Evolutionary conservation across 2,797 vertebrate genomes (phyloP).

Genomic region (Sebastes elongatus): DNA sequence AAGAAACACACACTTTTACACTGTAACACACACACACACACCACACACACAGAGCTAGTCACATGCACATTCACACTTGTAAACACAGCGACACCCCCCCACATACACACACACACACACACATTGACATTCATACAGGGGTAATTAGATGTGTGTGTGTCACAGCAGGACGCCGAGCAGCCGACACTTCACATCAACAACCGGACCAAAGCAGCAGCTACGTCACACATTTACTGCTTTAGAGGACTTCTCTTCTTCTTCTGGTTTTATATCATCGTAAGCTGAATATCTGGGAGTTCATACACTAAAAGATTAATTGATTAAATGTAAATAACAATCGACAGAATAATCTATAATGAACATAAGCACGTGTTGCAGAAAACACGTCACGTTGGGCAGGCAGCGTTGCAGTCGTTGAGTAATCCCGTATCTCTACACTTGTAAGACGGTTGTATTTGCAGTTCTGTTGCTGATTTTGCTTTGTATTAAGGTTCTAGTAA

Average conservation of each 20-base stretch:
- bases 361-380: too few species aligned
- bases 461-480: too few species aligned
- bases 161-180: conserved; percentile 31
- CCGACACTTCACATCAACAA: neutral
- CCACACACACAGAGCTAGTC: neutral
- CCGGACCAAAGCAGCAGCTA: neutral
- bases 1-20: conserved; percentile 9
- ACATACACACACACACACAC: conserved; percentile 3
- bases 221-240: conserved; percentile 24
- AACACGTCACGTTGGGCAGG: too few species aligned
- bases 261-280: neutral
- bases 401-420: too few species aligned
- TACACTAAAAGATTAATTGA: neutral
- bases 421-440: too few species aligned
- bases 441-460: too few species aligned
- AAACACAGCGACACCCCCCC: neutral
- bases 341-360: too few species aligned
- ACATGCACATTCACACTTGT: conserved; percentile 20
- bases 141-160: conserved; percentile 45
- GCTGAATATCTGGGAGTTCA: neutral
- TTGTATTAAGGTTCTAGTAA: too few species aligned
- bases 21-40: conserved; percentile 9
- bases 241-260: neutral
- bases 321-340: neutral
- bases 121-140: conserved; percentile 1